Evolutionary conservation across 2,888 invertebrate genomes (phyloP), one percentile per base, ranked within the genome.

Genomic region (Bombylius major): DNA sequence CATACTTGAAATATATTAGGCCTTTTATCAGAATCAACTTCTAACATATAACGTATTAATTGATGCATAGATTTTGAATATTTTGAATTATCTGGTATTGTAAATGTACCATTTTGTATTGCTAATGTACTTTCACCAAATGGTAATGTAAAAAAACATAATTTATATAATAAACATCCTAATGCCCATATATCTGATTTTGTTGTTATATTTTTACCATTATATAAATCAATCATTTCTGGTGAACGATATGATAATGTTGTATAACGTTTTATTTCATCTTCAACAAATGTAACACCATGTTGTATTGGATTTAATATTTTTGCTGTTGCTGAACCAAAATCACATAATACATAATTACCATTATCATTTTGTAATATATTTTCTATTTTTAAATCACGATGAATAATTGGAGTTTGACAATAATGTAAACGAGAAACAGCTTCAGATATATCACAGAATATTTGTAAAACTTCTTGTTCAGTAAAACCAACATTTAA

Each of bases 91-190:
- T 89, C 86, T 54, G 93, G 93, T 75, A 93, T 87, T 62, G 82
- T 82, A 70, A 91, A 90, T 67, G 86, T 85, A 53, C 89, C 92
- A 71, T 87, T 89, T 72, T 92, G 91, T 68, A 95, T 94, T 53
- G 94, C 93, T 63, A 94, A 76, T n/a, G 88, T 85, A 68, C 90
- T 91, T 72, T 95, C 94, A 39, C 90, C 93, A 73, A 94, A 94
- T 53, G 93, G 94, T 67, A 92, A 77, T 45, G 84, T 80, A 72
- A 93, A 93, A 75, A 87, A 95, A 75, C 91, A 92, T 64, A 95
- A 77, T 71, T 91, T 90, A 72, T 90, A 93, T 51, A 93, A 76
- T 66, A 93, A 77, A 76, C 92, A 92, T 53, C 93, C 93, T 56
- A 94, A 73, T 33, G 93, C 92, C 92, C 92, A 92, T 70, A 92